Evolutionary conservation across 2,113 vertebrate genomes (phyloP), one percentile per base, ranked within the genome.

Genomic region (Datnioides undecimradiatus): DNA sequence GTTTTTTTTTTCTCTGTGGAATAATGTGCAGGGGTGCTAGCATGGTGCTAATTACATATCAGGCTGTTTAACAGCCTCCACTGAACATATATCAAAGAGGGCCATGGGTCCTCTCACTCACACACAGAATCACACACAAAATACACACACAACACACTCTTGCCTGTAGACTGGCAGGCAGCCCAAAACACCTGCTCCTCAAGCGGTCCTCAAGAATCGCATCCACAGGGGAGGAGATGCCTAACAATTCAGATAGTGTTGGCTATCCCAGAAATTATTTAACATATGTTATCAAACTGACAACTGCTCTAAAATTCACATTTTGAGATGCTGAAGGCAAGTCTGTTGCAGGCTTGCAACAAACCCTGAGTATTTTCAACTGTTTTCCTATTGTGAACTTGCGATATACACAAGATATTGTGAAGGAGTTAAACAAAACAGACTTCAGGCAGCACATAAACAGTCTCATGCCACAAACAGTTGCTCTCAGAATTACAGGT

Each of bases 181-280:
- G 70, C 74, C 70, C 85, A 87, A 85, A 90, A 91, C 91, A 93
- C 83, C 91, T 92, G 91, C 88, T 87, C 78, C 76, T 80, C 88
- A 93, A 90, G 88, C 87, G 90, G 88, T 83, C 74, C 76, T 67
- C 25, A 45, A 51, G 46, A 81, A 54, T 27, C 11, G 75, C 7
- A 49, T 33, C 21, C 19, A 38, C 68, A 48, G 40, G 3, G 59
- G 49, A 49, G 21, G 38, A 52, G 52, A 55, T n/a, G 8, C 60
- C 41, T 17, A 8, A 41, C 17, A 13, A 60, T 10, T 27, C 17
- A 23, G 16, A 40, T 9, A 27, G 36, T 10, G 29, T 4, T 21
- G 1, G n/a, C 48, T 31, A 6, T 19, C 19, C 59, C 27, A 33
- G 27, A 23, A 31, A 33, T 43, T 11, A 16, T 52, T 41, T 23